Evolutionary conservation across 2,888 invertebrate species (phyloP).

Genomic region (Plutella xylostella): DNA sequence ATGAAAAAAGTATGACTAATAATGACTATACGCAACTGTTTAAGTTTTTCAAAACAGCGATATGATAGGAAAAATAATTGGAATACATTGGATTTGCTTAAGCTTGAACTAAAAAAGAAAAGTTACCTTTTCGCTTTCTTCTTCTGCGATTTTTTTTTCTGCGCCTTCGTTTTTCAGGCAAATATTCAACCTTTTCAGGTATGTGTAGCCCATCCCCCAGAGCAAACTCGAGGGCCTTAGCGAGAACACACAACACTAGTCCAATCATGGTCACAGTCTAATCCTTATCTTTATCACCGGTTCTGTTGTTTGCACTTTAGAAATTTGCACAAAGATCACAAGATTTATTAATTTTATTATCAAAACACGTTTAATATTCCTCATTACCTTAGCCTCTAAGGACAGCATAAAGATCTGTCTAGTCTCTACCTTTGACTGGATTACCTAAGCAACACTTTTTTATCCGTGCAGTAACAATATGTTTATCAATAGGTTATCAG

Average conservation of each 20-base stretch:
- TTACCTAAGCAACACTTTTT: too few relatives aligned
- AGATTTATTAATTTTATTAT: constrained; percentile 15
- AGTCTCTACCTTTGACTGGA: too few relatives aligned
- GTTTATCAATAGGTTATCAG: constrained; percentile 48
- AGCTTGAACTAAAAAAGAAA: too few relatives aligned
- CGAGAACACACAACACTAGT: constrained; percentile 41
- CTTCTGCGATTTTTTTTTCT: constrained; percentile 23
- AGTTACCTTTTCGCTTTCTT: constrained; percentile 16
- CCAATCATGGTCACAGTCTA: constrained; percentile 39
- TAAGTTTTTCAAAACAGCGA: too few relatives aligned
- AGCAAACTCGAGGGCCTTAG: constrained; percentile 38
- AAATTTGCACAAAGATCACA: not conserved
- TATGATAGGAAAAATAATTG: too few relatives aligned
- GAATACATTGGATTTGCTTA: too few relatives aligned
- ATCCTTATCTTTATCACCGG: constrained; percentile 36
- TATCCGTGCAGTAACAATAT: constrained; percentile 1
- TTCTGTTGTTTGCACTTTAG: constrained; percentile 19
- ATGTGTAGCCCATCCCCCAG: constrained; percentile 20
- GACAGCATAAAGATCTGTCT: constrained; percentile 25
- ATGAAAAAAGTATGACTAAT: too few relatives aligned
- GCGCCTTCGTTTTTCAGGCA: constrained; percentile 12
- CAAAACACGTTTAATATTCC: constrained; percentile 21
- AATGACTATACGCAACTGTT: too few relatives aligned
- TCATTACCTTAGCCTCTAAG: constrained; percentile 29
- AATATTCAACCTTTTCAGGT: constrained; percentile 18